Conservation (phyloP, 1,140 invertebrate genomes). For the Teleogryllus occipitalis region DNA sequence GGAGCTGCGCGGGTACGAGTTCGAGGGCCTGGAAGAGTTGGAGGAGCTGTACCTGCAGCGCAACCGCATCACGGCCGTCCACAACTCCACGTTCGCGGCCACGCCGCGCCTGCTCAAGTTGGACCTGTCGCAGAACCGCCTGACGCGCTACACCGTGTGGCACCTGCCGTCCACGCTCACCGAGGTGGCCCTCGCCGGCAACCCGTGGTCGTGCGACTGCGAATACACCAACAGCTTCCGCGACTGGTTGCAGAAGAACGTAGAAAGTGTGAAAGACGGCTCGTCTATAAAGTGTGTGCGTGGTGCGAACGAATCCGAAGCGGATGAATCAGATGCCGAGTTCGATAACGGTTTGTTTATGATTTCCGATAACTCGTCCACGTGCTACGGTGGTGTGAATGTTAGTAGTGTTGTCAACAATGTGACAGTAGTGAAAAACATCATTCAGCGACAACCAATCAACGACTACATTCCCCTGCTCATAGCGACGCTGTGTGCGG, state of each 20-base stretch:
- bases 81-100: conserved; percentile 67
- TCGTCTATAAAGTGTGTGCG: conserved; percentile 39
- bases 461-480: conserved; percentile 71
- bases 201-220: conserved; percentile 85
- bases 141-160: conserved; percentile 68
- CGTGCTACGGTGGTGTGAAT: conserved; percentile 24
- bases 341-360: conserved; percentile 48
- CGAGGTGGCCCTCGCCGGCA: conserved; percentile 61
- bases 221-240: conserved; percentile 69
- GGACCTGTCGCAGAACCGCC: conserved; percentile 66
- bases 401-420: conserved; percentile 29
- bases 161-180: conserved; percentile 56
- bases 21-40: conserved; percentile 56
- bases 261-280: conserved; percentile 54
- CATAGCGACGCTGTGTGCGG: conserved; percentile 61
- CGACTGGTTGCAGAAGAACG: conserved; percentile 60
- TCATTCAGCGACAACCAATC: conserved; percentile 49
- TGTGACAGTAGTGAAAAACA: conserved; percentile 26
- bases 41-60: conserved; percentile 54
- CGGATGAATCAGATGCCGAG: conserved; percentile 41
- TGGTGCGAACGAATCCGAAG: conserved; percentile 53
- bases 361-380: conserved; percentile 29
- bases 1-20: conserved; percentile 62
- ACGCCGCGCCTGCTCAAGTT: conserved; percentile 61
- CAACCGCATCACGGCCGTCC: conserved; percentile 60